Evolutionary conservation across 2,113 vertebrate genomes (phyloP).

Genomic region (Bos indicus): DNA sequence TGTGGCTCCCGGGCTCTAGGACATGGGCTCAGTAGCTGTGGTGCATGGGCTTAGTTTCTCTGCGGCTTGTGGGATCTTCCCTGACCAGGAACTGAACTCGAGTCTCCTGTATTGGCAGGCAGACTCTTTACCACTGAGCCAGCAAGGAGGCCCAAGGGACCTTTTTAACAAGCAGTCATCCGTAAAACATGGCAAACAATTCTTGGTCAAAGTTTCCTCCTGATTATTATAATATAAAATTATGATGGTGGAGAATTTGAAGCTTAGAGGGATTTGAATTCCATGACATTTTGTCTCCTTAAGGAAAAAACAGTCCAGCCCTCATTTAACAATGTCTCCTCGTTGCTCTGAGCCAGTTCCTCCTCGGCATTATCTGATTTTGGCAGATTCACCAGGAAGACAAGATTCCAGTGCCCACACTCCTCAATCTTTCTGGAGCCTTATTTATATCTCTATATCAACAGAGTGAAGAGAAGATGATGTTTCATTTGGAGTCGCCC

Average conservation of each 20-base stretch:
- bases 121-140: not conserved
- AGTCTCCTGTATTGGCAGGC: not conserved
- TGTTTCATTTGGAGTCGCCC: conserved; percentile 10
- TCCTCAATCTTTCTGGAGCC: conserved; percentile 42
- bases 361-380: conserved; percentile 48
- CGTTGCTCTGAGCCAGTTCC: not conserved
- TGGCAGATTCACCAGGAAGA: conserved; percentile 49
- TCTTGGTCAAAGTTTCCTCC: conserved; percentile 20
- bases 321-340: conserved; percentile 30
- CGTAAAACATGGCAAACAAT: not conserved
- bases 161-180: not conserved
- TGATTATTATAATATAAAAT: not conserved
- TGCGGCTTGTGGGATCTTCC: fast-evolving
- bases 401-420: conserved; percentile 36
- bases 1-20: no score
- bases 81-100: not conserved
- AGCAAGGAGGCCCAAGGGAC: not conserved
- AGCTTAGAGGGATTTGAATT: not conserved
- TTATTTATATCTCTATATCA: conserved; percentile 46
- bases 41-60: not conserved
- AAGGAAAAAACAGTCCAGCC: not conserved
- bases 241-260: not conserved
- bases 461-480: conserved; percentile 26
- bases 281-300: not conserved
- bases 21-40: not conserved